Evolutionary conservation across 2,888 invertebrate species (phyloP).

Genomic region (Hypolimnas misippus): DNA sequence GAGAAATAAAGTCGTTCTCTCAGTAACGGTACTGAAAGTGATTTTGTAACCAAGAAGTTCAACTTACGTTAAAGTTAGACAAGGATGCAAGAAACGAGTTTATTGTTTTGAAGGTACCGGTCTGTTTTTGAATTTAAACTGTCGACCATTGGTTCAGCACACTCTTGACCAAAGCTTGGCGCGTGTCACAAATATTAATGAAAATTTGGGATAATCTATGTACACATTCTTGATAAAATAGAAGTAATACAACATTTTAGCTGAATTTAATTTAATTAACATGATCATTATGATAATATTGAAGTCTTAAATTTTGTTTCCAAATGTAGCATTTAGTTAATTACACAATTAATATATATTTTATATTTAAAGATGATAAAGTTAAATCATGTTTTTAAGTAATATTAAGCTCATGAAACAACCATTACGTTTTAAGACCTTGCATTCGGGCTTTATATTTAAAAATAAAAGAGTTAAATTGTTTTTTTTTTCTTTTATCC

Average conservation of each 20-base stretch:
- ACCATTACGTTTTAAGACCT: no score
- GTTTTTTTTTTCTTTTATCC: constrained; percentile 49
- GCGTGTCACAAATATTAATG: constrained; percentile 45
- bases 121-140: constrained; percentile 37
- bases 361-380: not conserved
- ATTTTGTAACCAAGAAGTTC: constrained; percentile 14
- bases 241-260: not conserved
- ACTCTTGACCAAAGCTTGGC: constrained; percentile 26
- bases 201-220: not conserved
- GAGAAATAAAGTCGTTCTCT: constrained; percentile 13
- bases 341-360: not conserved
- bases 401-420: no score
- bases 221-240: constrained; percentile 5
- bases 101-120: constrained; percentile 32
- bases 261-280: not conserved
- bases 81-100: constrained; percentile 32
- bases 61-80: constrained; percentile 7
- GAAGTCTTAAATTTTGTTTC: not conserved
- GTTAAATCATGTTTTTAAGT: no score
- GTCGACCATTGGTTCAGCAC: constrained; percentile 12
- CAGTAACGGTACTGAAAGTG: constrained; percentile 13
- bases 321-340: not conserved
- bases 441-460: no score
- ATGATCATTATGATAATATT: not conserved
- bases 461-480: constrained; percentile 49